These are phyloP conservation scores for Platycnemis pennipes DNA, from an alignment of 2,888 invertebrate genomes.

Conservation along the genomic window DNA sequence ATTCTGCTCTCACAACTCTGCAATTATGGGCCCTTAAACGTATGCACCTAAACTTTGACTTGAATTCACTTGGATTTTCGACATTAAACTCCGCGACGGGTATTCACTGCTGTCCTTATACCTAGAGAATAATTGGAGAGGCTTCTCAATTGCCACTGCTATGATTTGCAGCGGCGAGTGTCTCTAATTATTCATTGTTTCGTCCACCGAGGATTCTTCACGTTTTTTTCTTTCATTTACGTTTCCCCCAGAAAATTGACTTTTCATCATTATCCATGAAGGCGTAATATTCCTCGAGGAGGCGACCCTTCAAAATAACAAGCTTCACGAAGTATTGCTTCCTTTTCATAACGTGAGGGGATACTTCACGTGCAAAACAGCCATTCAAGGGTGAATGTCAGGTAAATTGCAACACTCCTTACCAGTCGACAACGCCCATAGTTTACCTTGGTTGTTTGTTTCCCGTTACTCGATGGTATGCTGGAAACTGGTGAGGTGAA, in stretches of 20 bases:
- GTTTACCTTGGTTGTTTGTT: too few relatives aligned
- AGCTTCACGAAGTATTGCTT: neutral
- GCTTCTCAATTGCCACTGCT: neutral
- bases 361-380: neutral
- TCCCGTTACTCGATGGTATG: too few relatives aligned
- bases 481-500: too few relatives aligned
- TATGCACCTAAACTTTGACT: neutral
- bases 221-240: neutral
- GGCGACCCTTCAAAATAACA: neutral
- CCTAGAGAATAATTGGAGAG: neutral
- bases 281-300: neutral
- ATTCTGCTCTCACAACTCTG: neutral
- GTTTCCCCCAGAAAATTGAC: neutral
- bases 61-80: neutral
- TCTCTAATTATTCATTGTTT: slow-evolving; percentile 3
- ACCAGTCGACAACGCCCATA: too few relatives aligned
- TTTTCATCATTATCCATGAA: neutral
- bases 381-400: neutral
- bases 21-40: neutral
- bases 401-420: too few relatives aligned
- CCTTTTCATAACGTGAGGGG: neutral
- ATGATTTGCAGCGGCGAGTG: neutral
- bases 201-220: neutral
- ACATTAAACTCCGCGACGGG: neutral
- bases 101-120: neutral